These are phyloP conservation scores for Lepas anatifera DNA, from an alignment of 2,888 invertebrate species.

Conservation along the genomic window DNA sequence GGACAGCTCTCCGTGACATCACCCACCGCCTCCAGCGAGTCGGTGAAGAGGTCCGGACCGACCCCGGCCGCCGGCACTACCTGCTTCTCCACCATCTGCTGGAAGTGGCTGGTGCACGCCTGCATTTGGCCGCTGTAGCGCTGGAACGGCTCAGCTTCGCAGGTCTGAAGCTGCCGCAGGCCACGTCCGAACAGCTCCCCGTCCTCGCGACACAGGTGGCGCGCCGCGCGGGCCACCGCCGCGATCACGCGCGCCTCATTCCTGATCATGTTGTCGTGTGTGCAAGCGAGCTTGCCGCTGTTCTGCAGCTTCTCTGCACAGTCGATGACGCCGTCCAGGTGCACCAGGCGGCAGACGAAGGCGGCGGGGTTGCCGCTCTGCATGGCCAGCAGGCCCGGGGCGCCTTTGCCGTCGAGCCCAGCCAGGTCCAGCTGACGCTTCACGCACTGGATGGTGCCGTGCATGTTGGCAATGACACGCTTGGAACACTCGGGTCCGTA, in stretches of 20 bases:
- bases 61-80: neutral
- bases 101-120: neutral
- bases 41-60: neutral
- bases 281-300: slow-evolving; percentile 5
- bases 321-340: neutral
- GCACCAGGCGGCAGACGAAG: neutral
- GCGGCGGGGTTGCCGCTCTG: neutral
- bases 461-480: neutral
- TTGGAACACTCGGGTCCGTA: slow-evolving; percentile 3
- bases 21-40: neutral
- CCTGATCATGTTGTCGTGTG: neutral
- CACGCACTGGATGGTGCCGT: neutral
- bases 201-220: neutral
- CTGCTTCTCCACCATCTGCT: neutral
- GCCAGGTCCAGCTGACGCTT: slow-evolving; percentile 1
- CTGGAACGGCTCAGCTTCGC: neutral
- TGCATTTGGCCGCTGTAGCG: neutral
- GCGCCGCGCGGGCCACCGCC: neutral
- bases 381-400: neutral
- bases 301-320: neutral
- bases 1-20: neutral
- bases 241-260: slow-evolving; percentile 3
- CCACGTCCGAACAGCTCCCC: neutral
- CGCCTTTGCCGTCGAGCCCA: neutral
- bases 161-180: neutral